Evolutionary conservation across 1,140 invertebrate species (phyloP), one percentile per base, ranked within the genome.

Genomic region (Drosophila athabasca): DNA sequence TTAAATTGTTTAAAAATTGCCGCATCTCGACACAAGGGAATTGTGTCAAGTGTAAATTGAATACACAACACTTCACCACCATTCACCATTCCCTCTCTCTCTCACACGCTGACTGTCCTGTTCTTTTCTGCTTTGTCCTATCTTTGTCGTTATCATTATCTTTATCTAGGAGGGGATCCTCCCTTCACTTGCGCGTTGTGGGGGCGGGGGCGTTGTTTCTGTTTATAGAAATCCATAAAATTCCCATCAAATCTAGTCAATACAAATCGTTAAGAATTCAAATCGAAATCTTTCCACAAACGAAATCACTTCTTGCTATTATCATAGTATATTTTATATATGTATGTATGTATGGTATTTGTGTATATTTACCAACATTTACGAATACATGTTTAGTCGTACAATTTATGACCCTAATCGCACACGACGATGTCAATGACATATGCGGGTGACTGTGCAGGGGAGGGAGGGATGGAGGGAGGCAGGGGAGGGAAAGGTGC

Each of bases 1-100:
- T 77, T 73, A 85, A 84, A 84, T 77, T 80, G 85, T 84, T 80
- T 64, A 79, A 66, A 74, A 70, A 46, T 54, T 24, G 24, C 24
- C 24, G 61, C 62, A 51, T 54, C 53, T 39, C 35, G 11, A 39
- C 24, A 48, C 31, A 41, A 68, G 57, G 74, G 77, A 84, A 84
- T 85, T 84, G 81, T 85, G 81, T 85, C 81, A 85, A 85, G 81
- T 85, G 81, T 85, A 85, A 75, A 78, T 69, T 57, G 43, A 68
- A 69, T 24, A 68, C 43, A n/a, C n/a, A n/a, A n/a, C n/a, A n/a
- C n/a, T n/a, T n/a, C n/a, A n/a, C n/a, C n/a, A n/a, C n/a, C n/a
- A n/a, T n/a, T n/a, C n/a, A n/a, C n/a, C n/a, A n/a, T n/a, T n/a
- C n/a, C n/a, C n/a, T n/a, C n/a, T n/a, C n/a, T n/a, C n/a, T n/a